Percentiles rank a stretch among this genome's conserved stretches.
Conservation (phyloP, 2,797 vertebrate genomes). For the Peromyscus eremicus region DNA sequence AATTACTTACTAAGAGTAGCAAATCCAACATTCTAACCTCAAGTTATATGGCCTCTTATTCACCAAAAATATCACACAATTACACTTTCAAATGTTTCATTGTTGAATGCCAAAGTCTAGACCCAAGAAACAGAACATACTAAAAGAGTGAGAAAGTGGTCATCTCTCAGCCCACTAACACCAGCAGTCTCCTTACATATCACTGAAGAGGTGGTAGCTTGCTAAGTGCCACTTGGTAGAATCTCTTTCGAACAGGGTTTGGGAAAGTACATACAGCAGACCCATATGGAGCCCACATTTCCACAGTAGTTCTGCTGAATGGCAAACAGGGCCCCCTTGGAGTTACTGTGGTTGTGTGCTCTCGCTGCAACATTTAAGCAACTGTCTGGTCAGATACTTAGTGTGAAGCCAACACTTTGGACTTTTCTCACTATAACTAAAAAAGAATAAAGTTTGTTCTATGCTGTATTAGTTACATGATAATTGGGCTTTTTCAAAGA, state of each 20-base stretch:
- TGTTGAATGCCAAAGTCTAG: conserved; percentile 45
- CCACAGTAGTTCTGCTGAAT: conserved; percentile 78
- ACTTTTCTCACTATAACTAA: conserved; percentile 93
- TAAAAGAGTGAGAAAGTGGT: no score
- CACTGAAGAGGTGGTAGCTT: conserved; percentile 75
- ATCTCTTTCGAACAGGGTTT: conserved; percentile 83
- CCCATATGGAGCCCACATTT: conserved; percentile 86
- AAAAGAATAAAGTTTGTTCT: conserved; percentile 90
- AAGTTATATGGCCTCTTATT: conserved; percentile 47
- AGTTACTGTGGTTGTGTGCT: conserved; percentile 65
- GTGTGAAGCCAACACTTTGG: conserved; percentile 91
- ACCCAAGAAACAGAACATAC: background rate
- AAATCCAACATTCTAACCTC: conserved; percentile 28
- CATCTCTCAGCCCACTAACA: conserved; percentile 65
- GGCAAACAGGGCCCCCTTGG: conserved; percentile 72
- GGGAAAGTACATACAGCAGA: conserved; percentile 84
- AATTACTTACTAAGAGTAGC: background rate
- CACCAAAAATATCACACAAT: conserved; percentile 51
- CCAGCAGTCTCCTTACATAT: conserved; percentile 80
- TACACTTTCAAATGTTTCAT: conserved; percentile 24
- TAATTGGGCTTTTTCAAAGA: conserved; percentile 92
- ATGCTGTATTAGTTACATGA: conserved; percentile 91
- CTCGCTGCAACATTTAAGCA: conserved; percentile 76
- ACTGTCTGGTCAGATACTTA: conserved; percentile 91
- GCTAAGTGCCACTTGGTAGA: conserved; percentile 84